Evolutionary conservation across 2,113 vertebrate genomes (phyloP).

Genomic region (Labeo catla): DNA sequence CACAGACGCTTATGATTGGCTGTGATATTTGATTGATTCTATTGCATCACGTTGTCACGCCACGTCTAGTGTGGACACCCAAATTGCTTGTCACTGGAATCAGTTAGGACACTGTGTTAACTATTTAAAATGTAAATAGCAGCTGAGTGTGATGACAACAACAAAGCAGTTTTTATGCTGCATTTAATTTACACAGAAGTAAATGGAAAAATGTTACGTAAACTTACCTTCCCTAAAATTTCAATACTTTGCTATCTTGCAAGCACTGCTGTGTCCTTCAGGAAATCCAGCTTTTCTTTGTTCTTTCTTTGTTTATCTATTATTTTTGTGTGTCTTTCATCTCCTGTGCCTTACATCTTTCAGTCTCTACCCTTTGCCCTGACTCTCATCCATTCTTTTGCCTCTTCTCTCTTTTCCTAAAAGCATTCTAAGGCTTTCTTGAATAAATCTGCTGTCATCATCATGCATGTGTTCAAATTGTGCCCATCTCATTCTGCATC

Average conservation of each 20-base stretch:
- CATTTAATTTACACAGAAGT: too few relatives aligned
- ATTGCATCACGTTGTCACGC: too few relatives aligned
- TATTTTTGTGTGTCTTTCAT: not conserved
- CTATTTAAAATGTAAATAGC: too few relatives aligned
- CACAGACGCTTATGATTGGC: too few relatives aligned
- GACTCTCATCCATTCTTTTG: not conserved
- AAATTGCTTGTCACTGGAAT: too few relatives aligned
- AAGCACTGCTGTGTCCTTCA: not conserved
- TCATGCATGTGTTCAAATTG: not conserved
- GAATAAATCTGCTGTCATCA: not conserved
- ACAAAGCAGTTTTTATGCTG: too few relatives aligned
- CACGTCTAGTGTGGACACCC: too few relatives aligned
- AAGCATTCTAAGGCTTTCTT: not conserved
- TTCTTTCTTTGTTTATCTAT: not conserved
- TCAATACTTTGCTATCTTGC: not conserved
- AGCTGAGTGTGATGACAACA: too few relatives aligned
- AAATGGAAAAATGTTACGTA: too few relatives aligned
- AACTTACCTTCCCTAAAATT: not conserved
- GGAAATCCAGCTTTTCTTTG: not conserved
- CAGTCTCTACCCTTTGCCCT: not conserved
- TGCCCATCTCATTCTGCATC: constrained; percentile 24
- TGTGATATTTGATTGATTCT: too few relatives aligned
- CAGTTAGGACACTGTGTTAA: too few relatives aligned
- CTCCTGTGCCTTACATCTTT: not conserved
- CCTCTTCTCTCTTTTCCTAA: not conserved